These are phyloP conservation scores for Siniperca scherzeri DNA, from an alignment of 2,797 vertebrate species.

Conservation along the genomic window DNA sequence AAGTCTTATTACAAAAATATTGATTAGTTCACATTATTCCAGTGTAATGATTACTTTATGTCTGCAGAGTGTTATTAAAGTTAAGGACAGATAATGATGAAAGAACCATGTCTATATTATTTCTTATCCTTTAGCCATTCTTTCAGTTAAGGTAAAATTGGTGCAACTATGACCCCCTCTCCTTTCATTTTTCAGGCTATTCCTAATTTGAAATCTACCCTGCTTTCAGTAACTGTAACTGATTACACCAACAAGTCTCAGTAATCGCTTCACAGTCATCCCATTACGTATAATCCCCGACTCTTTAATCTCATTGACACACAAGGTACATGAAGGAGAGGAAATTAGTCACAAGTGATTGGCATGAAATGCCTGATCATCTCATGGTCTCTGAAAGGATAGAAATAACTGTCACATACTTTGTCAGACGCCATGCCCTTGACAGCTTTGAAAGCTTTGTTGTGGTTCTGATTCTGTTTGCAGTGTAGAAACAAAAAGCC, in stretches of 20 bases:
- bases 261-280: constrained; percentile 59
- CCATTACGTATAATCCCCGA: constrained; percentile 59
- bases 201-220: background rate
- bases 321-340: constrained; percentile 53
- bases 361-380: constrained; percentile 63
- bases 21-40: background rate
- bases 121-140: background rate
- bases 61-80: background rate
- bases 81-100: background rate
- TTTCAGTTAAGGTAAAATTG: background rate
- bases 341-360: constrained; percentile 70
- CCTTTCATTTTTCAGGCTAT: background rate
- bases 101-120: background rate
- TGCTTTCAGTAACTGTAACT: constrained; percentile 50
- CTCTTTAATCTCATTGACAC: constrained; percentile 65
- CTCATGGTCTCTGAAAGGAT: constrained; percentile 38
- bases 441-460: constrained; percentile 26
- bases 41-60: background rate
- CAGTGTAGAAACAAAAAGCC: constrained; percentile 1
- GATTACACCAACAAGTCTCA: constrained; percentile 42
- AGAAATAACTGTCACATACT: constrained; percentile 45
- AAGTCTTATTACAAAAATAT: constrained; percentile 6
- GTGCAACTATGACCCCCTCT: background rate
- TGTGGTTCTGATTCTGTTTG: constrained; percentile 23
- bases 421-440: constrained; percentile 26